Evolutionary conservation across 2,888 invertebrate species (phyloP), one percentile per base, ranked within the genome.

Genomic region (Melitaea athalia): DNA sequence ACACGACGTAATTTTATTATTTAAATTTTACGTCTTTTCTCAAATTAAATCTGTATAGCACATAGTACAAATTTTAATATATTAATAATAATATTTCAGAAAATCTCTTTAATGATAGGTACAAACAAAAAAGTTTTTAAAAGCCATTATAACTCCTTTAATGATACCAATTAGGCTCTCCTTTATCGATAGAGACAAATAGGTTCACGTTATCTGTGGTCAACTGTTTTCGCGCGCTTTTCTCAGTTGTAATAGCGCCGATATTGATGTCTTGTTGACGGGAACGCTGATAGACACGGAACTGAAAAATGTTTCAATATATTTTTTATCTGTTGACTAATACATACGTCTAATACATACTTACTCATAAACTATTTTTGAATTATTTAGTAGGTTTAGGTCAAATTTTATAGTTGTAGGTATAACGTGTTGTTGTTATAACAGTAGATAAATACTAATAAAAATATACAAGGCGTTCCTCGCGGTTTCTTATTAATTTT

Each of bases 171-270:
- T 71, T 64, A 43, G 14, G 31, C 24, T 53, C 31, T 17, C 24
- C 53, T 24, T 17, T 31, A 53, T 53, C 53, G 42, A 15, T 11
- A 15, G 15, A 12, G 38, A 57, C 38, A 57, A 57, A 57, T 57
- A 15, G n/a, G 15, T 57, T n/a, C 38, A 15, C 57, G 38, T 57
- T 57, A 75, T 78, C 73, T 70, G 64, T 73, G 60, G 70, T 64
- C 68, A 53, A 64, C 73, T 78, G 79, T 75, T 78, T 81, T 81
- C 80, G 79, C 83, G 83, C 84, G 81, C 80, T 82, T 81, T 82
- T 76, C 77, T 67, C 77, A 77, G 73, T 78, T 78, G 78, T 79
- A 79, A 81, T 76, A 72, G 71, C 73, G 69, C 59, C 69, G 71
- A 76, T 38, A 38, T 77, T 73, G 72, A 76, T 76, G 68, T 64